Evolutionary conservation across 2,888 invertebrate species (phyloP).

Genomic region (Rhaphigaster nebulosa): DNA sequence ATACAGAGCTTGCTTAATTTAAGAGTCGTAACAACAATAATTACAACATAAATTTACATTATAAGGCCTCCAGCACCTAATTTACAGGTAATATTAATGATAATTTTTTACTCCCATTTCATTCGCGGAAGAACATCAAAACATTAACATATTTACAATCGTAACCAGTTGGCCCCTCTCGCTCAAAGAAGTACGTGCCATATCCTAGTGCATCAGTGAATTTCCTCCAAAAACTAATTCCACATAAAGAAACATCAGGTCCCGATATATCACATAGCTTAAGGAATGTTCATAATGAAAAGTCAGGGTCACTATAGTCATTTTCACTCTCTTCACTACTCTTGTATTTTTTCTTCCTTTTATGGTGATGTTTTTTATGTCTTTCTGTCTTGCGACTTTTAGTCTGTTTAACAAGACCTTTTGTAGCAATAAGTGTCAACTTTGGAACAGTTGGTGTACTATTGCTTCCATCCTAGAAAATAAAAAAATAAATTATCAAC

Average conservation of each 20-base stretch:
- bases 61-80: slow-evolving; percentile 57
- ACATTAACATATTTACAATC: slow-evolving; percentile 37
- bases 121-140: slow-evolving; percentile 2
- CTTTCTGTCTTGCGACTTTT: slow-evolving; percentile 66
- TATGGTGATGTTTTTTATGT: slow-evolving; percentile 67
- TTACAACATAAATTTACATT: slow-evolving; percentile 38
- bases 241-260: slow-evolving; percentile 54
- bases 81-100: slow-evolving; percentile 8
- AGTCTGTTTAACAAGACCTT: slow-evolving; percentile 65
- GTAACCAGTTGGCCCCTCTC: slow-evolving; percentile 54
- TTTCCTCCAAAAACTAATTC: slow-evolving; percentile 27
- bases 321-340: slow-evolving; percentile 75
- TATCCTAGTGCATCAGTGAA: slow-evolving; percentile 48
- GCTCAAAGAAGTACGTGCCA: slow-evolving; percentile 38
- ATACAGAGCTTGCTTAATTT: slow-evolving; percentile 21
- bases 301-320: slow-evolving; percentile 76
- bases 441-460: slow-evolving; percentile 66
- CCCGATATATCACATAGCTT: slow-evolving; percentile 58
- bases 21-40: background rate
- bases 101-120: slow-evolving; percentile 30
- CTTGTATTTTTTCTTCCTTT: slow-evolving; percentile 66
- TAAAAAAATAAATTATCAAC: slow-evolving; percentile 28
- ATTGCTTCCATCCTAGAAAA: slow-evolving; percentile 48
- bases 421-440: slow-evolving; percentile 66
- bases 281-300: slow-evolving; percentile 66